Percentiles rank a stretch among this genome's conserved stretches.
These are phyloP conservation scores for Ditula angustiorana DNA, from an alignment of 2,888 invertebrate genomes.

Conservation along the genomic window DNA sequence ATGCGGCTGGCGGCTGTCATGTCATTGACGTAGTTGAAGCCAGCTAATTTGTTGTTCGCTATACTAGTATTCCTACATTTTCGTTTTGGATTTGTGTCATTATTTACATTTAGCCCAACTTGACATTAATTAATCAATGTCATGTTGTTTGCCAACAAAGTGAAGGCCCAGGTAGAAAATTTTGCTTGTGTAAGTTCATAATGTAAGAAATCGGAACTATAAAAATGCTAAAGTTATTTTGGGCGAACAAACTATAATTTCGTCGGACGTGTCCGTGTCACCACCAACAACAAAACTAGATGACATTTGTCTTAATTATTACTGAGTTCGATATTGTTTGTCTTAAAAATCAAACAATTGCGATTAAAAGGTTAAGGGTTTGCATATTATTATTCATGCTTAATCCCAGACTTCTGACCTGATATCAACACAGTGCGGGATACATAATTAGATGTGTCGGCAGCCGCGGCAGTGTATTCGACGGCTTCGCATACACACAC, in stretches of 20 bases:
- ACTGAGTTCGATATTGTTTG: too few relatives aligned
- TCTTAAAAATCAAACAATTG: too few relatives aligned
- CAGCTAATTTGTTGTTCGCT: conserved; percentile 5
- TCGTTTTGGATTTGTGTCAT: not conserved
- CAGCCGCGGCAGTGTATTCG: not conserved
- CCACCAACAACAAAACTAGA: too few relatives aligned
- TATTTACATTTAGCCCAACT: not conserved
- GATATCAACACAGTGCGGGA: not conserved
- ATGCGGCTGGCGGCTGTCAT: not conserved
- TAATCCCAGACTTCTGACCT: too few relatives aligned
- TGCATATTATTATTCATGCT: too few relatives aligned
- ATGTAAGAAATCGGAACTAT: too few relatives aligned
- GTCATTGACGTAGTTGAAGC: not conserved
- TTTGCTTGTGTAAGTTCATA: not conserved
- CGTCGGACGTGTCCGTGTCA: too few relatives aligned
- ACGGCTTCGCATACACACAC: not conserved
- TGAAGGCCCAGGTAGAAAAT: conserved; percentile 1
- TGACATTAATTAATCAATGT: conserved; percentile 6
- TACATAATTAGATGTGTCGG: not conserved
- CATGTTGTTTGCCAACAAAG: not conserved
- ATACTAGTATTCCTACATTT: not conserved
- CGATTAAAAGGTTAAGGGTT: too few relatives aligned
- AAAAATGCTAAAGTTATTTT: too few relatives aligned
- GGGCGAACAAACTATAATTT: too few relatives aligned
- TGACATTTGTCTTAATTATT: too few relatives aligned